Base-by-base conservation (phyloP, 1,140 invertebrate genomes). In the Chironomus striatipennis region DNA sequence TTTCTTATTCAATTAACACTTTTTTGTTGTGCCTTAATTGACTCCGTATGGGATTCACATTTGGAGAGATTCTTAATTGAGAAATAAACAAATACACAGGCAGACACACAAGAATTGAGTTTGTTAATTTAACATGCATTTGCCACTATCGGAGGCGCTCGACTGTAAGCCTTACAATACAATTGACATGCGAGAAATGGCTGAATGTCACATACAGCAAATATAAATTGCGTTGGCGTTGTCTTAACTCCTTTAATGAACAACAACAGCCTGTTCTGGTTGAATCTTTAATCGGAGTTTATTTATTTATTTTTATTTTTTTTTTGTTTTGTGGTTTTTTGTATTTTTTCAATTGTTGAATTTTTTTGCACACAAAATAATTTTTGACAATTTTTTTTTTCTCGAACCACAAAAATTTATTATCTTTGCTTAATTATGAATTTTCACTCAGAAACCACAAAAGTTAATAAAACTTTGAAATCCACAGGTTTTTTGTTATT, bases 81-180 rank as follows among this genome's bases (percentile, higher is more conserved):
- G 12, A 57, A 15, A 10, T 57, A 57, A 57, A 12, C 12, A 57
- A 15, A 15, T 57, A 15, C 12, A n/a, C 47, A 57, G 24, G 12
- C 47, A 57, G 47, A 57, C 12, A 57, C 47, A 57, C 9, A 15
- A 57, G n/a, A n/a, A 57, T n/a, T 12, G n/a, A 57, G 12, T n/a
- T n/a, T 57, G n/a, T n/a, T 57, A 57, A 57, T 57, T 57, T 57
- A 57, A 57, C n/a, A 57, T 57, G 47, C 47, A 57, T n/a, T 34
- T 34, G 24, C 24, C 24, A 34, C 24, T 34, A 34, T 34, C 24
- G 24, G 24, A 15, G 47, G 47, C 47, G n/a, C 47, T 57, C 47
- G 47, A 12, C n/a, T 57, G 12, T n/a, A 15, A 57, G 24, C 24
- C 24, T 34, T 34, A 57, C 4, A 57, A 57, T n/a, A n/a, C 47